Evolutionary conservation across 2,797 vertebrate species (phyloP).

Genomic region (Squalus acanthias): DNA sequence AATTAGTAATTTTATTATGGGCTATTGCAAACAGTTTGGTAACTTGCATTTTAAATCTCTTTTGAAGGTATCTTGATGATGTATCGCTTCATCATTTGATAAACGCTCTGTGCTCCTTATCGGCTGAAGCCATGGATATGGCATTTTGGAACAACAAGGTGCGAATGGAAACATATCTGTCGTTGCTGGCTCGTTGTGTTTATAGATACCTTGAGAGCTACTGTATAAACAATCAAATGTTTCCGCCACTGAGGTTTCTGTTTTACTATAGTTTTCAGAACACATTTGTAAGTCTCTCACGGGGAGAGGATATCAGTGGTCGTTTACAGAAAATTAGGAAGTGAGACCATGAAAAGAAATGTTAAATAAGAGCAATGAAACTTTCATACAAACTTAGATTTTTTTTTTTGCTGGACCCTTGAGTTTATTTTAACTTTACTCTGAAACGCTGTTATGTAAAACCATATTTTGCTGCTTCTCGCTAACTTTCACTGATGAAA

Average conservation of each 20-base stretch:
- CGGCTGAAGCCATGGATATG: conserved; percentile 98
- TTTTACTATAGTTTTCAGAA: not conserved
- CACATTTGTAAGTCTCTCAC: not conserved
- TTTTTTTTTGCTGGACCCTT: not conserved
- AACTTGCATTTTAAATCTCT: not conserved
- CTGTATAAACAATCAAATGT: not conserved
- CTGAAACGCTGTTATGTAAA: not conserved
- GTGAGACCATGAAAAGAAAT: not conserved
- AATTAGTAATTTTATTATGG: not conserved
- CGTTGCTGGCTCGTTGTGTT: not conserved
- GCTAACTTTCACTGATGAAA: not conserved
- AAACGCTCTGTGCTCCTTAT: conserved; percentile 94
- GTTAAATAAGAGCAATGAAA: not conserved
- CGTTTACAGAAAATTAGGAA: not conserved
- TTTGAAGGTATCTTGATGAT: conserved; percentile 87
- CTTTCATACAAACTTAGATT: not conserved
- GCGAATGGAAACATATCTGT: conserved; percentile 32
- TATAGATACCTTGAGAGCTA: not conserved
- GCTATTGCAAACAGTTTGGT: not conserved
- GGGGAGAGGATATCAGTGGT: not conserved
- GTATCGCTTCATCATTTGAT: conserved; percentile 97
- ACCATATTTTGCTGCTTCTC: not conserved
- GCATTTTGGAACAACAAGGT: conserved; percentile 98
- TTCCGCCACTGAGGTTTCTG: not conserved
- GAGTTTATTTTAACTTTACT: not conserved